phyloP scores from a whole-genome alignment of 2,113 vertebrate genomes.

The Ptyas mucosa region DNA sequence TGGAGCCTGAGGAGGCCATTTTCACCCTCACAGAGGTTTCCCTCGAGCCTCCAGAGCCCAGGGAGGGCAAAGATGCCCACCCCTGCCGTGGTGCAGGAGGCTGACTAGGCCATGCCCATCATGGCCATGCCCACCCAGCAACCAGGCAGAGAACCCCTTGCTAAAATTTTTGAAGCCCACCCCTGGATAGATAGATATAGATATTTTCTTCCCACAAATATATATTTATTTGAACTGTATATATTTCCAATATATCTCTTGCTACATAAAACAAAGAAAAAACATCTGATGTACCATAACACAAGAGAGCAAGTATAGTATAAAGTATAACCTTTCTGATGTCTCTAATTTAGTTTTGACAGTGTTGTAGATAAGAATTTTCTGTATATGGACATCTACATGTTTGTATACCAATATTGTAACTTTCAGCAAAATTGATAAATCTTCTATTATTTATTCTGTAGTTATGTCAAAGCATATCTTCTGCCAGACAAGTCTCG shows the following conservation, averaged over 20 bases:
- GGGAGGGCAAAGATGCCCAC: too few species aligned
- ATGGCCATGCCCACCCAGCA: too few species aligned
- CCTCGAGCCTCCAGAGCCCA: too few species aligned
- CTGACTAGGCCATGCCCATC: too few species aligned
- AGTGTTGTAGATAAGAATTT: not conserved
- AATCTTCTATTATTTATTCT: slow-evolving; percentile 24
- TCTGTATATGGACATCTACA: fast-evolving
- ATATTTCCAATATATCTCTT: not conserved
- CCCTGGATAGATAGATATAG: too few species aligned
- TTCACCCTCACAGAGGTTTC: too few species aligned
- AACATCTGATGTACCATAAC: not conserved
- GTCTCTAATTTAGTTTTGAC: not conserved
- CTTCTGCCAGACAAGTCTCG: slow-evolving; percentile 94
- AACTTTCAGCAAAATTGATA: not conserved
- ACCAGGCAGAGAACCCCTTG: too few species aligned
- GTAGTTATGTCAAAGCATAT: slow-evolving; percentile 94
- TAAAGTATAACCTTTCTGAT: slow-evolving; percentile 13
- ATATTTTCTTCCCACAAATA: not conserved
- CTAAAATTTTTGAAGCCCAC: too few species aligned
- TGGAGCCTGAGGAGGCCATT: too few species aligned
- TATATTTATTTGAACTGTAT: not conserved
- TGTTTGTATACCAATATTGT: not conserved
- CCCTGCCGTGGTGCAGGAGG: too few species aligned
- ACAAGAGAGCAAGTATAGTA: not conserved
- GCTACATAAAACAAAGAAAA: not conserved